Evolutionary conservation across 1,140 invertebrate species (phyloP), one percentile per base, ranked within the genome.

Genomic region (Meloidogyne exigua): DNA sequence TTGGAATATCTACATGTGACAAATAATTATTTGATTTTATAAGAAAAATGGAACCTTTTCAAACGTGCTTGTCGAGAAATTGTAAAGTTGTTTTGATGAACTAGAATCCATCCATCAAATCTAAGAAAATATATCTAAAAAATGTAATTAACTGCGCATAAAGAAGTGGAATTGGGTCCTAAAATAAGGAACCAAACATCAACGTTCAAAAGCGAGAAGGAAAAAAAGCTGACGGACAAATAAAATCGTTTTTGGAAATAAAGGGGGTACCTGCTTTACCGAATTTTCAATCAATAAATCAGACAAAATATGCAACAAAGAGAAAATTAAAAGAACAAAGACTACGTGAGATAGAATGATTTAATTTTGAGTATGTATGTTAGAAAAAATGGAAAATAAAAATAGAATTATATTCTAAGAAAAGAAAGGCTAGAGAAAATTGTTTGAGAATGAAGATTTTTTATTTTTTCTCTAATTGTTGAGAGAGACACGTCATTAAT

Each of bases 21-120:
- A 13, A 63, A 72, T 12, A 36, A 15, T 32, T 32, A 18, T n/a
- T 18, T 26, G 4, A 15, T 32, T 72, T 32, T 2, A 32, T 32
- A 32, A 32, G 7, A 3, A 32, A 32, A 32, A 3, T 32, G 7
- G 5, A 26, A 73, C 72, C 28, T 73, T 73, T 10, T 73, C 72
- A 28, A 73, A 64, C 15, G 42, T 73, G 13, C 28, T 73, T 11
- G 57, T 36, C 28, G 72, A 28, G 21, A 73, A 21, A 65, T 73
- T 64, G 36, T 73, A 73, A 21, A 64, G 72, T 25, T 68, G 66
- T 65, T 73, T 73, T 0, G 72, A 64, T 9, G 72, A 66, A 57
- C 13, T 57, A n/a, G 49, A 57, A 65, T 73, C 72, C 72, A 73
- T 71, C 28, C 25, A 71, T 57, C 39, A 42, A 25, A 42, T 25